Percentiles rank a stretch among this genome's conserved stretches.
These are phyloP conservation scores for Phaethon lepturus DNA, from an alignment of 2,113 vertebrate species.

Conservation along the genomic window DNA sequence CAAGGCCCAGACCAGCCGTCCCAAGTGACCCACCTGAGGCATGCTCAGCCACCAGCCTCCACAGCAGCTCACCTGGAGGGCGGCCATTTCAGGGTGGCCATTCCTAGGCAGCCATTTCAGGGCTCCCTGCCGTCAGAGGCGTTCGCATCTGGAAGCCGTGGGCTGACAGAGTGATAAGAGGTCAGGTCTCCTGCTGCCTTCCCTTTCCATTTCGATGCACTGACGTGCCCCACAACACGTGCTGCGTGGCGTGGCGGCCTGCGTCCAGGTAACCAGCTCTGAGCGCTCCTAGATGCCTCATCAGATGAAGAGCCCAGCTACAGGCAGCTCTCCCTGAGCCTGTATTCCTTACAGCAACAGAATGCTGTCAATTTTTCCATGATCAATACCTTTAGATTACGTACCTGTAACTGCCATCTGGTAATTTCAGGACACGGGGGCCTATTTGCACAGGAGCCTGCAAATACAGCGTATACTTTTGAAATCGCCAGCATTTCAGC, in stretches of 20 bases:
- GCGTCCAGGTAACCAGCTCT: background rate
- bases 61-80: background rate
- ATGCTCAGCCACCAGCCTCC: fast-evolving
- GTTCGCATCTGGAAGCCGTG: background rate
- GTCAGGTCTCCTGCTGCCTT: background rate
- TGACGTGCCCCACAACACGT: fast-evolving
- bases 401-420: background rate
- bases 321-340: background rate
- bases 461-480: background rate
- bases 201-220: background rate
- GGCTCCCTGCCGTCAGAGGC: background rate
- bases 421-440: background rate
- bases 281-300: background rate
- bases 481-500: background rate
- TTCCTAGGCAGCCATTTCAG: background rate
- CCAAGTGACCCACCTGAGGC: background rate
- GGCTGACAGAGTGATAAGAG: background rate
- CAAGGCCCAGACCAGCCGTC: fast-evolving
- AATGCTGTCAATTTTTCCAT: background rate
- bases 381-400: background rate
- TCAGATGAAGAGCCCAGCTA: background rate
- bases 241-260: fast-evolving
- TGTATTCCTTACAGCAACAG: background rate
- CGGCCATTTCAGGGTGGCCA: background rate
- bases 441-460: background rate